Evolutionary conservation across 2,797 vertebrate genomes (phyloP).

Genomic region (Lepus oiostolus): DNA sequence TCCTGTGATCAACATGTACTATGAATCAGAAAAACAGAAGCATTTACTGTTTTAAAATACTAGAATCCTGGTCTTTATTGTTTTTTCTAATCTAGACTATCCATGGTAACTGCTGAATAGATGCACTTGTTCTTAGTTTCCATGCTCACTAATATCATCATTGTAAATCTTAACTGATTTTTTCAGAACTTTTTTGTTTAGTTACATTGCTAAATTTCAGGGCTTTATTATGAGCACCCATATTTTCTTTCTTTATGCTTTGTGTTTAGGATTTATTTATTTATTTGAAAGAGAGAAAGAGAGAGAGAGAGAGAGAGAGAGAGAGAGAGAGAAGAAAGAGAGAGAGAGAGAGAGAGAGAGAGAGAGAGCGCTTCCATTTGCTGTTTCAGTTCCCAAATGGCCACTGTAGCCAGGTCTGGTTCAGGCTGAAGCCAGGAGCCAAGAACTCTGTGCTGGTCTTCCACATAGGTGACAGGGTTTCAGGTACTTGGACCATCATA

Average conservation of each 20-base stretch:
- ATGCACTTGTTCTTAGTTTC: neutral
- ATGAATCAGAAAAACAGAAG: conserved; percentile 34
- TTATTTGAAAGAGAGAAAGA: too few species aligned
- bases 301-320: too few species aligned
- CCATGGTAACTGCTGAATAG: neutral
- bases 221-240: neutral
- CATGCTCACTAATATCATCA: neutral
- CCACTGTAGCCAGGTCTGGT: too few species aligned
- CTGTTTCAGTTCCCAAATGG: too few species aligned
- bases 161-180: neutral
- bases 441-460: too few species aligned
- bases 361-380: too few species aligned
- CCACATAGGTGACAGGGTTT: too few species aligned
- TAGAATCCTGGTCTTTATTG: neutral
- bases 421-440: too few species aligned
- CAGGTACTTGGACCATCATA: too few species aligned
- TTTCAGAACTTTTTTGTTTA: conserved; percentile 18
- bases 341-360: too few species aligned
- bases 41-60: neutral
- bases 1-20: neutral
- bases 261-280: too few species aligned
- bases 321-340: too few species aligned
- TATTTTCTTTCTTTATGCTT: neutral
- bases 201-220: neutral
- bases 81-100: neutral